Base-by-base conservation (phyloP, 2,797 vertebrate species). In the Melanotaenia maccullochi region DNA sequence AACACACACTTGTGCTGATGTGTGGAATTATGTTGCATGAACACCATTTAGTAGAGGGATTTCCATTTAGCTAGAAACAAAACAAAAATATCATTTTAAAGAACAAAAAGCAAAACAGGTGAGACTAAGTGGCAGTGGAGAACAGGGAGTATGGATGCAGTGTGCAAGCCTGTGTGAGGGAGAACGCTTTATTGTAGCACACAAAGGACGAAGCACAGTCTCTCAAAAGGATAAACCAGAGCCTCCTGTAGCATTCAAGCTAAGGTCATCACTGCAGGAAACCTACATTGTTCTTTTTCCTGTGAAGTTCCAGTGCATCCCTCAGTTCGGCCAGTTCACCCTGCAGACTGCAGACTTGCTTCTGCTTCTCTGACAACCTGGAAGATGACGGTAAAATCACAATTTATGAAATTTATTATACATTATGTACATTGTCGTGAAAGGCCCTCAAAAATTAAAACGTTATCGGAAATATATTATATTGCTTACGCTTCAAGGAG, bases 231-330 rank as follows among this genome's bases (percentile, higher is more conserved):
- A 28, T 60, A 40, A 12, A 76, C 25, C 60, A 67, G 4, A 70
- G 68, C 24, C n/a, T 68, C 47, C 51, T 42, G 28, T 60, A 25
- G 58, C 35, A 36, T 51, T 49, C 24, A 1, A 54, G 62, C 33
- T 73, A 28, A 56, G 40, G 54, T 68, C 40, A 32, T 22, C 16
- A 3, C 44, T 51, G 60, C 11, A 47, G 78, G 59, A 77, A 88
- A 93, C 97, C 95, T 96, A 99, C 98, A 3, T 99, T 97, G 88
- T 99, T 99, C 93, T 99, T 99, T 93, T 95, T 97, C 88, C 96
- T 96, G 68, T 99, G 97, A 84, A 96, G 95, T 89, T 99, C 97
- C 90, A 99, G 82, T 4, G 95, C 93, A 68, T 95, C 94, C 84
- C 90, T 96, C 93, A 98, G 92, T 82, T 94, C 94, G 24, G 90